Evolutionary conservation across 2,888 invertebrate species (phyloP), one percentile per base, ranked within the genome.

Genomic region (Xestia ashworthii): DNA sequence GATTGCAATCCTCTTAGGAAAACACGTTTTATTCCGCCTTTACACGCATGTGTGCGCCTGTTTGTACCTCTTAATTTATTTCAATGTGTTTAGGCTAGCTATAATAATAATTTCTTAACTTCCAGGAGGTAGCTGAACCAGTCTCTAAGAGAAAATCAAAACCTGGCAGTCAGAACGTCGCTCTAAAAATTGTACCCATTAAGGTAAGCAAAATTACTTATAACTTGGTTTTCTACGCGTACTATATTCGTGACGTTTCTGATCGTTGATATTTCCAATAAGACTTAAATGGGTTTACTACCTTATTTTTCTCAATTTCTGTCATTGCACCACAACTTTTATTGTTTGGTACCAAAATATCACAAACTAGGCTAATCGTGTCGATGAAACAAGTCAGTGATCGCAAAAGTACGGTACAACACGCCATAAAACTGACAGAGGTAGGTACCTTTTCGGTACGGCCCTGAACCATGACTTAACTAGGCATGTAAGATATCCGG

Each of bases 141-240:
- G 83, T 79, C 38, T 76, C 88, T 16, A 94, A 93, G 78, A 92
- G 89, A 78, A 91, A 90, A 75, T 74, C 81, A 1, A 85, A 86
- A 71, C 74, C 83, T 3, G 79, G 78, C 46, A 77, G 82, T 55
- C 83, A 78, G 50, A 90, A 90, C 65, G 82, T 92, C 48, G 84
- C 87, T 44, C 85, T 93, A 44, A 93, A 86, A 82, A 90, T 93
- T 65, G 86, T 95, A 71, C 95, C 95, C 11, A 89, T 94, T 50
- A 94, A 94, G 92, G 94, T 95, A 83, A 89, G 82, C 80, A 6
- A 5, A 32, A 22, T 48, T 14, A 16, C 14, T 53, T 16, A 74
- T 44, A 19, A 44, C 3, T 8, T 32, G 32, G 32, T 44, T 44
- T 44, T 9, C 0, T 44, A 44, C 11, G 11, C 9, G 6, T 41